Evolutionary conservation across 2,797 vertebrate genomes (phyloP).

Genomic region (Chrysocyon brachyurus): DNA sequence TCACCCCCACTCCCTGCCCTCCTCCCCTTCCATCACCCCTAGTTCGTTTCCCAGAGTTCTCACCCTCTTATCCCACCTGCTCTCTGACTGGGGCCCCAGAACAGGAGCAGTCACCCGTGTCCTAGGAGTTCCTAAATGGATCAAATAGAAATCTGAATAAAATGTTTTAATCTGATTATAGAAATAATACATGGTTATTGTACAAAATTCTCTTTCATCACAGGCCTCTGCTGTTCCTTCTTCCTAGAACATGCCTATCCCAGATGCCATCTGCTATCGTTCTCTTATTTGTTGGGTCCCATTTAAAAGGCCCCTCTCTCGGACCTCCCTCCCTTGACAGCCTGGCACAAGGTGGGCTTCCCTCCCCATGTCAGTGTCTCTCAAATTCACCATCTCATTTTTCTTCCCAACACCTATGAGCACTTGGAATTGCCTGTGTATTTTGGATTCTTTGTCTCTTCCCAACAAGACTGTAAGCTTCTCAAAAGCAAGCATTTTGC

Average conservation of each 20-base stretch:
- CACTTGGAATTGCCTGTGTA: slow-evolving; percentile 17
- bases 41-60: no score
- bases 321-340: background rate
- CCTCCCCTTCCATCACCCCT: no score
- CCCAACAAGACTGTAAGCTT: background rate
- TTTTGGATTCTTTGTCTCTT: slow-evolving; percentile 39
- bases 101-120: background rate
- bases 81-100: background rate
- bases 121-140: background rate
- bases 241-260: background rate
- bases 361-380: background rate
- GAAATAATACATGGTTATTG: background rate
- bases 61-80: background rate
- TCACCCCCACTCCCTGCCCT: no score
- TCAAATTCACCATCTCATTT: background rate
- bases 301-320: background rate
- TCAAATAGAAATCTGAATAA: background rate
- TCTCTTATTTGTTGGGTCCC: background rate
- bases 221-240: background rate
- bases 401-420: background rate
- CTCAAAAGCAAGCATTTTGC: slow-evolving; percentile 30
- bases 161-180: background rate
- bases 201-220: background rate
- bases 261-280: background rate
- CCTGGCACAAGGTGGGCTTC: background rate